Conservation (phyloP, 2,888 invertebrate species). For the Antheraea assamensis region DNA sequence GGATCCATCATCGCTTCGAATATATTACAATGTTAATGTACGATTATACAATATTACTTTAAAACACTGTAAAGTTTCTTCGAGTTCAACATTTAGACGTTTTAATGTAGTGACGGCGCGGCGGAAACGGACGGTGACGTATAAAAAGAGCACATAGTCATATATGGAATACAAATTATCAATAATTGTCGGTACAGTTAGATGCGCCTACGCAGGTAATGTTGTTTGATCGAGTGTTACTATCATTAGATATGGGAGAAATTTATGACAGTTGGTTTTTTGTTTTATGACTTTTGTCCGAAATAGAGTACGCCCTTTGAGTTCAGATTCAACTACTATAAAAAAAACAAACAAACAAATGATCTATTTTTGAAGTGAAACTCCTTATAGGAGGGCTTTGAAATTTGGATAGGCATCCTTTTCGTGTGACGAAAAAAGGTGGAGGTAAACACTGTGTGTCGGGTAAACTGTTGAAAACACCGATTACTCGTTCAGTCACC, state of each 20-base stretch:
- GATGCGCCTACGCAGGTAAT: conserved; percentile 40
- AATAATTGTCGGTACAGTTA: conserved; percentile 53
- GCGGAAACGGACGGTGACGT: conserved; percentile 40
- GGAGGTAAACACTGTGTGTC: too few relatives aligned
- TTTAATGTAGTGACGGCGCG: conserved; percentile 2
- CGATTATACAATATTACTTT: not conserved
- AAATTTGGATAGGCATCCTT: too few relatives aligned
- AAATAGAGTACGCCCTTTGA: not conserved
- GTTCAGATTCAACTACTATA: not conserved
- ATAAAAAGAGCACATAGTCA: conserved; percentile 34
- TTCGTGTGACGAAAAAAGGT: too few relatives aligned
- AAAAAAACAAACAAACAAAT: not conserved
- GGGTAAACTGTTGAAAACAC: too few relatives aligned
- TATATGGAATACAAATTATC: conserved; percentile 57
- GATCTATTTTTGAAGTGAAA: not conserved
- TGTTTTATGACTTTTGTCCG: not conserved
- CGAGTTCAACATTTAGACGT: not conserved
- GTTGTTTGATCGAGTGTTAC: conserved; percentile 5
- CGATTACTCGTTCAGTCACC: too few relatives aligned
- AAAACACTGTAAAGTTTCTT: not conserved
- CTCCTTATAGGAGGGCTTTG: too few relatives aligned
- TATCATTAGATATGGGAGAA: not conserved
- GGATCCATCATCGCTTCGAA: not conserved
- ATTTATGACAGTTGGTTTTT: not conserved
- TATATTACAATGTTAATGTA: not conserved